Evolutionary conservation across 1,140 invertebrate genomes (phyloP).

Genomic region (Sitodiplosis mosellana): DNA sequence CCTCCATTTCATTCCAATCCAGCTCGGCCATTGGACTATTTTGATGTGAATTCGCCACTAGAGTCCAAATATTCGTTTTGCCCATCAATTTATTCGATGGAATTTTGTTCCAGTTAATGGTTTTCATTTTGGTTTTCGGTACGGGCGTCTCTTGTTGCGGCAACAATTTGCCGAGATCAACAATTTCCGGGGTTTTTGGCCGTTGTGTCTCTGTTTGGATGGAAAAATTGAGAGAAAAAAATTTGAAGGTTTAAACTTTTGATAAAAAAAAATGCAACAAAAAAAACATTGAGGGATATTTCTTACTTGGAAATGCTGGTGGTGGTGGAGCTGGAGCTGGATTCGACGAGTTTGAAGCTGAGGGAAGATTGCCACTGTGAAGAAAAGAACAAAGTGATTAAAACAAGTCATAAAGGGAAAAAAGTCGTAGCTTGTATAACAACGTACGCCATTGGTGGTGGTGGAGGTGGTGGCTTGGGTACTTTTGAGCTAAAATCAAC

Average conservation of each 20-base stretch:
- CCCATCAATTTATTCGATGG: slow-evolving; percentile 69
- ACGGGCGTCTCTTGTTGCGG: slow-evolving; percentile 75
- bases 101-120: slow-evolving; percentile 88
- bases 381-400: no score
- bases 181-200: slow-evolving; percentile 30
- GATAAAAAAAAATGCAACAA: slow-evolving; percentile 1
- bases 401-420: not conserved
- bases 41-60: slow-evolving; percentile 70
- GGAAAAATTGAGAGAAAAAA: slow-evolving; percentile 20
- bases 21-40: slow-evolving; percentile 57
- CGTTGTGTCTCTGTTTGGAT: slow-evolving; percentile 6
- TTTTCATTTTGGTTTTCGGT: slow-evolving; percentile 86
- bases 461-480: slow-evolving; percentile 21
- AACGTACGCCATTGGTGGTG: slow-evolving; percentile 11
- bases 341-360: not conserved
- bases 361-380: not conserved
- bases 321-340: slow-evolving; percentile 25
- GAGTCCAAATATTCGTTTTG: slow-evolving; percentile 83
- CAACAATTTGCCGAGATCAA: slow-evolving; percentile 52
- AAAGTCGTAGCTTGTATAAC: no score
- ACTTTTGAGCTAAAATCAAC: slow-evolving; percentile 19
- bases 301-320: slow-evolving; percentile 10
- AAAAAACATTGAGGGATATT: slow-evolving; percentile 19
- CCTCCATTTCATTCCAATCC: slow-evolving; percentile 85
- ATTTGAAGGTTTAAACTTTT: slow-evolving; percentile 7